A percentile compares a stretch with the other conserved stretches of the same genome.
These are phyloP conservation scores for Phymastichus coffea DNA, from an alignment of 1,140 invertebrate genomes.

Conservation along the genomic window DNA sequence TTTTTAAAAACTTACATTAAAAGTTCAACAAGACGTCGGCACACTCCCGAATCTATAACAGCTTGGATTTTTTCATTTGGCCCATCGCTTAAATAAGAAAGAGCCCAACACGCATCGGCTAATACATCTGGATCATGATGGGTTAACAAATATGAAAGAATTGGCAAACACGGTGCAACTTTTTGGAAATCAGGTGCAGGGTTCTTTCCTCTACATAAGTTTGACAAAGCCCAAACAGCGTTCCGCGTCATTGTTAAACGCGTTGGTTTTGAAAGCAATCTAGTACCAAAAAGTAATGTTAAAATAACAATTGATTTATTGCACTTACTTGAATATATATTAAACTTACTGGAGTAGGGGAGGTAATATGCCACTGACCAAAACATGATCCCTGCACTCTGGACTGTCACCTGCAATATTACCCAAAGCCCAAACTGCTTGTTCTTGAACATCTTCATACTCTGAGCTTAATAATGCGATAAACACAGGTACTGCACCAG, in stretches of 20 bases:
- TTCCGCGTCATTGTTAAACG: conserved; percentile 92
- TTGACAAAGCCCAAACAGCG: conserved; percentile 97
- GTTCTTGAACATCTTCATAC: conserved; percentile 94
- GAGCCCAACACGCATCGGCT: conserved; percentile 87
- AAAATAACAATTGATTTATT: not conserved
- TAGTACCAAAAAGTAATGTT: conserved; percentile 50
- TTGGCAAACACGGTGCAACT: conserved; percentile 80
- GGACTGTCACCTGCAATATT: conserved; percentile 97
- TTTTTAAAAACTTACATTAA: conserved; percentile 70
- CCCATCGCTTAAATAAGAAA: conserved; percentile 92
- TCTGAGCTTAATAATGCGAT: conserved; percentile 77
- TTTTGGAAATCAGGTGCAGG: conserved; percentile 92
- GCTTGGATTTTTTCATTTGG: conserved; percentile 98
- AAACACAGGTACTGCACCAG: conserved; percentile 91
- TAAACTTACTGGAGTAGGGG: conserved; percentile 81
- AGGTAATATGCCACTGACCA: conserved; percentile 80
- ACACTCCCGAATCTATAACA: conserved; percentile 95
- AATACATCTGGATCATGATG: conserved; percentile 89
- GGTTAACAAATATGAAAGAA: conserved; percentile 84
- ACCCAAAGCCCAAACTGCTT: conserved; percentile 94
- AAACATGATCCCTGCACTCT: conserved; percentile 87
- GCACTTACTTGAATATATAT: not conserved
- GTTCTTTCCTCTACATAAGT: conserved; percentile 95
- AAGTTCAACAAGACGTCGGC: conserved; percentile 89
- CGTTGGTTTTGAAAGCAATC: conserved; percentile 78